Percentiles rank a stretch among this genome's conserved stretches.
phyloP scores from a whole-genome alignment of 2,888 invertebrate species.

The Chalcosyrphus nemorum region DNA sequence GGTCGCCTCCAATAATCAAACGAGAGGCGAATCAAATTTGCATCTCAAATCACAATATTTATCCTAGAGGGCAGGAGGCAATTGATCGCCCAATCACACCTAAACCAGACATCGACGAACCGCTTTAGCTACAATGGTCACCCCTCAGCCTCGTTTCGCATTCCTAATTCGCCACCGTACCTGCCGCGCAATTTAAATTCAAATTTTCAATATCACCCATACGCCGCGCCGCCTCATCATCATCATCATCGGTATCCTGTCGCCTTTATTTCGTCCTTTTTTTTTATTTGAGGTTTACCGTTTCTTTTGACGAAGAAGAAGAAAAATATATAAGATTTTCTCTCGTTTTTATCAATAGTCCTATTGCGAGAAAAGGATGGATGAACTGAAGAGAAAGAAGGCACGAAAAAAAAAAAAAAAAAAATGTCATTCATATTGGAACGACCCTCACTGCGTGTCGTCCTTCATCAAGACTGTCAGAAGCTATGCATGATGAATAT shows the following conservation, averaged over 20 bases:
- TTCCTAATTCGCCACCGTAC: slow-evolving; percentile 31
- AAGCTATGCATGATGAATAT: slow-evolving; percentile 59
- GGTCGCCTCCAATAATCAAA: neutral
- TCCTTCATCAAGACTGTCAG: slow-evolving; percentile 59
- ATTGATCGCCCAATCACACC: slow-evolving; percentile 58
- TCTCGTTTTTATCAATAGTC: slow-evolving; percentile 16
- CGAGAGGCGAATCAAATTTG: slow-evolving; percentile 35
- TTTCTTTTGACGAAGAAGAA: neutral
- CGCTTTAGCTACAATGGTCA: slow-evolving; percentile 29
- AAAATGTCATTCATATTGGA: slow-evolving; percentile 17
- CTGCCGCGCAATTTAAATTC: slow-evolving; percentile 55
- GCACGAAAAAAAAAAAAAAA: neutral
- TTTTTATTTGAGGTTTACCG: neutral
- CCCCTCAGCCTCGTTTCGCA: slow-evolving; percentile 8
- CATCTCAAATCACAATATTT: slow-evolving; percentile 54
- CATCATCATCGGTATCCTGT: slow-evolving; percentile 33
- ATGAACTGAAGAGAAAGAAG: neutral
- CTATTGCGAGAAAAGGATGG: slow-evolving; percentile 21
- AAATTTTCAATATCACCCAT: slow-evolving; percentile 57
- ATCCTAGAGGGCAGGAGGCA: slow-evolving; percentile 35
- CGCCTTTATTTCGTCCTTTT: neutral
- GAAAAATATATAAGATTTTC: neutral
- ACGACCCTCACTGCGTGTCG: slow-evolving; percentile 23
- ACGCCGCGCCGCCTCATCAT: too few relatives aligned
- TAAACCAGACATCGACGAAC: slow-evolving; percentile 18